Evolutionary conservation across 1,140 invertebrate genomes (phyloP), one percentile per base, ranked within the genome.

Genomic region (Euschistus heros): DNA sequence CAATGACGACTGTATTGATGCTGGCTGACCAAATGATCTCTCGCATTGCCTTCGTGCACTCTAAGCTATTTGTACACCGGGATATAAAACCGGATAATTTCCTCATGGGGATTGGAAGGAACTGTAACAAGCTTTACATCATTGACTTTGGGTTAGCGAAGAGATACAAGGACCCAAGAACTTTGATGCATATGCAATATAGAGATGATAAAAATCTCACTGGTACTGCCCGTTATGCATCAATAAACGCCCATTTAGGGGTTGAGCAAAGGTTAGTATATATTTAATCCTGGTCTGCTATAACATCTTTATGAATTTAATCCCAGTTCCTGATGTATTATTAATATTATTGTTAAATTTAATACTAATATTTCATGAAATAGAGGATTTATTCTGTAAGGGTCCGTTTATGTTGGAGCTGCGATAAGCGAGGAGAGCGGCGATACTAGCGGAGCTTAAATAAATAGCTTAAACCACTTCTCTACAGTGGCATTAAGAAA

Each of bases 121-220:
- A 95, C 72, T 95, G 92, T 79, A 95, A 95, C 77, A 94, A 94
- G 54, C 79, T 98, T 22, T 97, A 95, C 79, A 85, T 98, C 73
- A 98, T 98, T 74, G 95, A 98, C 79, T 98, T 96, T 79, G 95
- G 95, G 55, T 79, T 98, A 72, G 94, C 95, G 66, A 98, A 98
- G 79, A 97, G 97, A 78, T 98, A 86, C 76, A 81, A 93, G 55
- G 94, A 97, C 75, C 85, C 84, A 68, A 85, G 90, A 72, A 88
- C 91, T 65, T 83, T 92, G 71, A 75, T 82, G 66, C 95, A 98
- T 79, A 98, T 98, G 77, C 74, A 81, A 2, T 98, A 98, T 76
- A 85, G 94, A 75, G 94, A 97, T 78, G 92, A 97, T 75, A 98
- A 97, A 79, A 98, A 97, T 80, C 80, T 98, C 67, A 98, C 95